Evolutionary conservation across 2,888 invertebrate species (phyloP).

Genomic region (Tetragonula carbonaria): DNA sequence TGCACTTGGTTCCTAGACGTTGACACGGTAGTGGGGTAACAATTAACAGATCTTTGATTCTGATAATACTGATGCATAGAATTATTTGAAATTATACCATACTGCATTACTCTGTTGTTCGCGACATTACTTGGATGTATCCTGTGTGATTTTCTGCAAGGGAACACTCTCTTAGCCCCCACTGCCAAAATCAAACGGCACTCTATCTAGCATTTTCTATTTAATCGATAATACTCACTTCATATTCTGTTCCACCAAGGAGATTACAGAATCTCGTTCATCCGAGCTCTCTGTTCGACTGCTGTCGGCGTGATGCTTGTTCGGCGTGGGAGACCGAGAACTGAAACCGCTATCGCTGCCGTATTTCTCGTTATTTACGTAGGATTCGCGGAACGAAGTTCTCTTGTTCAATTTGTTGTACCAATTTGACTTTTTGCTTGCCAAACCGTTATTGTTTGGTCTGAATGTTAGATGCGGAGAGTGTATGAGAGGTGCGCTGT

Average conservation of each 20-base stretch:
- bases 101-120: conserved; percentile 64
- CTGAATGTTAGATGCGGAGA: conserved; percentile 72
- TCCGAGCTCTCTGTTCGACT: conserved; percentile 81
- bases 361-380: conserved; percentile 72
- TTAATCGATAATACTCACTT: conserved; percentile 72
- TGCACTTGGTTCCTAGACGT: conserved; percentile 74
- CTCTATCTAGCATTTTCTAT: neutral
- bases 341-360: conserved; percentile 81
- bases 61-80: conserved; percentile 77
- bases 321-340: conserved; percentile 82
- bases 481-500: conserved; percentile 67
- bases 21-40: conserved; percentile 69
- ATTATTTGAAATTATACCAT: conserved; percentile 70
- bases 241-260: conserved; percentile 75
- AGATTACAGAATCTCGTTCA: conserved; percentile 79
- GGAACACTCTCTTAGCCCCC: conserved; percentile 25
- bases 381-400: conserved; percentile 70
- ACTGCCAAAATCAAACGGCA: neutral
- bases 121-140: conserved; percentile 53
- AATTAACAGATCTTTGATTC: conserved; percentile 72
- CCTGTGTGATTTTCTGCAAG: conserved; percentile 73
- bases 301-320: conserved; percentile 77
- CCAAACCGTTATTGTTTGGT: conserved; percentile 68
- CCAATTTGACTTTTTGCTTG: conserved; percentile 76
- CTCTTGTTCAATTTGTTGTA: conserved; percentile 73